Evolutionary conservation across 2,113 vertebrate species (phyloP).

Genomic region (Cyanoramphus novaezelandiae): DNA sequence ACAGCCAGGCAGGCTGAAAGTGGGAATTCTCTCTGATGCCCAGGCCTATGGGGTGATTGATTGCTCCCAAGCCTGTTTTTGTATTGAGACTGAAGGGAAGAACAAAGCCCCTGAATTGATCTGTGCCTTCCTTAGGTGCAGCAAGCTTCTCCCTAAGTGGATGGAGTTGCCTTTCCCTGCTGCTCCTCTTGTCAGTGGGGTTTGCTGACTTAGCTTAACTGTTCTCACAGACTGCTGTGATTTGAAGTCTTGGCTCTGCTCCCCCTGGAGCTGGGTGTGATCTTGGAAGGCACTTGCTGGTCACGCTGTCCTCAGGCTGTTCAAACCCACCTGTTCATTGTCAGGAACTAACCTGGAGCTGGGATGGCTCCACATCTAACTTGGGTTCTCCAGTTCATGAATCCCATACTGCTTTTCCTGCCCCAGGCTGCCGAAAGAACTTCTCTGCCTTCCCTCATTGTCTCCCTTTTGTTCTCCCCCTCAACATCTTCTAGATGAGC

Average conservation of each 20-base stretch:
- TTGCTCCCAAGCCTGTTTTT: background rate
- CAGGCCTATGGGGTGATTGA: background rate
- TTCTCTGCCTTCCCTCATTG: constrained; percentile 35
- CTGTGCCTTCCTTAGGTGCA: background rate
- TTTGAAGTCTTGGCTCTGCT: background rate
- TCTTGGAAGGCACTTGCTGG: background rate
- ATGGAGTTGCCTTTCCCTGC: background rate
- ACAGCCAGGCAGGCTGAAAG: too few relatives aligned
- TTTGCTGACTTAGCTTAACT: background rate
- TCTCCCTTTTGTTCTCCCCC: constrained; percentile 50
- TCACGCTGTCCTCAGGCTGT: background rate
- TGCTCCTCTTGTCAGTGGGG: background rate
- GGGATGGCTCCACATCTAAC: background rate
- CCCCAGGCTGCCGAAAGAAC: background rate
- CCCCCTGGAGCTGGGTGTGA: background rate
- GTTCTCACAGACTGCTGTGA: background rate
- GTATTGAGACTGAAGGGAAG: background rate
- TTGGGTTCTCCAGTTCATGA: background rate
- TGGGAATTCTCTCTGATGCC: background rate
- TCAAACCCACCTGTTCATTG: background rate
- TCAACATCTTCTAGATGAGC: constrained; percentile 82
- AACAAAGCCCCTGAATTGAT: background rate
- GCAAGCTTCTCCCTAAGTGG: background rate
- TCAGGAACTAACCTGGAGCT: rapidly evolving
- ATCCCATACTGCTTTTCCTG: background rate